phyloP scores from a whole-genome alignment of 2,113 vertebrate species.

The Lepidothrix coronata region DNA sequence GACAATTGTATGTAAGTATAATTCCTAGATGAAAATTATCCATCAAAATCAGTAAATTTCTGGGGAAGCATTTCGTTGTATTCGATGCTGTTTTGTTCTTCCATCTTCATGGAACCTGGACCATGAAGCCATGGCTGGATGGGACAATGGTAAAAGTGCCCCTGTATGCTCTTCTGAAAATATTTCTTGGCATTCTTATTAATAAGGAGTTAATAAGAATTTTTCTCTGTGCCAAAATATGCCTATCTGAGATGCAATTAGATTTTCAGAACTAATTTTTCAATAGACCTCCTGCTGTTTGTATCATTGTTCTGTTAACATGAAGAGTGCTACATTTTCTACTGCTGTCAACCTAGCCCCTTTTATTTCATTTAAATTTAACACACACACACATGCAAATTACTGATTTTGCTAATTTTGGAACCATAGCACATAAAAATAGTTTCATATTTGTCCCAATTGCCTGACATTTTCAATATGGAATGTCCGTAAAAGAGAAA shows the following conservation, averaged over 20 bases:
- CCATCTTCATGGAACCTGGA: background rate
- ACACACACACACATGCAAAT: background rate
- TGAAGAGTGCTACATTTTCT: background rate
- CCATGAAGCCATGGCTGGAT: background rate
- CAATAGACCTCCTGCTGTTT: background rate
- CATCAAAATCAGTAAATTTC: background rate
- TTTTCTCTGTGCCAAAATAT: background rate
- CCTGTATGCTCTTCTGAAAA: background rate
- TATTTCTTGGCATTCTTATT: background rate
- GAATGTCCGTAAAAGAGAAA: background rate
- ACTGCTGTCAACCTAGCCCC: background rate
- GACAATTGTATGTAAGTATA: background rate
- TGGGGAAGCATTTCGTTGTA: background rate
- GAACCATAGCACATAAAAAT: background rate
- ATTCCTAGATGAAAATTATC: background rate
- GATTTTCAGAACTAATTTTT: background rate
- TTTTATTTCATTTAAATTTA: background rate
- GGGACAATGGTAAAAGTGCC: fast-evolving
- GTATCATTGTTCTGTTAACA: background rate
- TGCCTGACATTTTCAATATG: background rate
- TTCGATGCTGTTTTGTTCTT: background rate
- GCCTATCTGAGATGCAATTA: background rate
- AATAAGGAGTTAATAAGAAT: background rate
- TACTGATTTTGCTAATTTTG: background rate
- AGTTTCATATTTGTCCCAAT: background rate